These are phyloP conservation scores for Rhopalosiphum nymphaeae DNA, from an alignment of 2,888 invertebrate genomes.

Conservation along the genomic window DNA sequence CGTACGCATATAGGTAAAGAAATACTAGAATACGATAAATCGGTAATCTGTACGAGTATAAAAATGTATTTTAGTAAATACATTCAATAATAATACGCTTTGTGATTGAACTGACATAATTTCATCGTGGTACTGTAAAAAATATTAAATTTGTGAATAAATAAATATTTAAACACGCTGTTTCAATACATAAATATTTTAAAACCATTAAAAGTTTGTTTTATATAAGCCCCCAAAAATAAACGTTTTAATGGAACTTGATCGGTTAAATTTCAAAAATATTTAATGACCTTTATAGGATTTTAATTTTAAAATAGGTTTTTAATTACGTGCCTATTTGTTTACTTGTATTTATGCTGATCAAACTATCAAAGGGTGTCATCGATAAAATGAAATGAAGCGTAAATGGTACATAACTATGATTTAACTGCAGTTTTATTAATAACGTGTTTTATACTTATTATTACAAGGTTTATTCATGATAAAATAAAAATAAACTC, in stretches of 20 bases:
- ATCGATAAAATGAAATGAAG: neutral
- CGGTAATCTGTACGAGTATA: neutral
- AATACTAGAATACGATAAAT: neutral
- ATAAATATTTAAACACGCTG: neutral
- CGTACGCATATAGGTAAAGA: neutral
- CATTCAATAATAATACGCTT: neutral
- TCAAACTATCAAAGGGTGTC: neutral
- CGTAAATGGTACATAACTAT: neutral
- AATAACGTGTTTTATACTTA: neutral
- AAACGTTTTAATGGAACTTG: neutral
- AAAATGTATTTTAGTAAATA: neutral
- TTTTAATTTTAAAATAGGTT: slow-evolving; percentile 11
- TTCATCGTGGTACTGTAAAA: neutral
- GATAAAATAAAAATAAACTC: neutral
- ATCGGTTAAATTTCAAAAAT: slow-evolving; percentile 1
- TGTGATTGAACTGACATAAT: neutral
- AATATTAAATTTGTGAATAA: neutral
- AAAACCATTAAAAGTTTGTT: neutral
- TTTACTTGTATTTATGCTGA: slow-evolving; percentile 10
- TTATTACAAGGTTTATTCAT: neutral
- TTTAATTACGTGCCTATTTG: neutral
- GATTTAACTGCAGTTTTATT: neutral
- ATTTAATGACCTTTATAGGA: neutral
- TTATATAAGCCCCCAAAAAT: neutral
- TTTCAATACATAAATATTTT: neutral